Conservation (phyloP, 2,797 vertebrate species). For the Thripadectes ignobilis region DNA sequence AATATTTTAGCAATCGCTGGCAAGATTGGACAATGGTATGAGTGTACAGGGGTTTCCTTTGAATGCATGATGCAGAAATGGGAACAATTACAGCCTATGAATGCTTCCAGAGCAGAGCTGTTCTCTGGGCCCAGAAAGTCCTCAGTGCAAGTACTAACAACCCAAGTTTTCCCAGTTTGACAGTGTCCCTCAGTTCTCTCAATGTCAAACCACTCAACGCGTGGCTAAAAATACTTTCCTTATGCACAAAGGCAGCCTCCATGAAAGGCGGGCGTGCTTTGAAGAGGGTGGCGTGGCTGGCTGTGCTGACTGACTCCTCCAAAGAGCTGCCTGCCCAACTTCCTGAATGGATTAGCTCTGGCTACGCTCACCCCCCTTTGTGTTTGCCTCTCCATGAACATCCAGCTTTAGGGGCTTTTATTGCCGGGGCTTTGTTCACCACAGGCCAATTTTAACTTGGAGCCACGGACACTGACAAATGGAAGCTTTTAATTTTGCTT, state of each 20-base stretch:
- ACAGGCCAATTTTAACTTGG: neutral
- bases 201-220: constrained; percentile 30
- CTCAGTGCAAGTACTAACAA: neutral
- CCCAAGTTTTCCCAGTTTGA: neutral
- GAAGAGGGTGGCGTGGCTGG: neutral
- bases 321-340: neutral
- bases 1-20: neutral
- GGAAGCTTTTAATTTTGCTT: neutral
- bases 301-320: neutral
- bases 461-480: neutral
- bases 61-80: neutral
- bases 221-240: constrained; percentile 43
- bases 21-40: neutral
- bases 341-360: neutral
- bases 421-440: fast-evolving
- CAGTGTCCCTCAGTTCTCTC: constrained; percentile 28
- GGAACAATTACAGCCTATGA: neutral
- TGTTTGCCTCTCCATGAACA: neutral
- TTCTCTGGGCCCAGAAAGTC: neutral
- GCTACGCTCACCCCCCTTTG: neutral
- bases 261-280: constrained; percentile 18
- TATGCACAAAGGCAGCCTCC: constrained; percentile 2
- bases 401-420: neutral
- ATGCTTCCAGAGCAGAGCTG: neutral
- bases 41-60: neutral